A percentile compares a stretch with the other conserved stretches of the same genome.
These are phyloP conservation scores for Lutraria lutraria DNA, from an alignment of 2,888 invertebrate genomes.

Conservation along the genomic window DNA sequence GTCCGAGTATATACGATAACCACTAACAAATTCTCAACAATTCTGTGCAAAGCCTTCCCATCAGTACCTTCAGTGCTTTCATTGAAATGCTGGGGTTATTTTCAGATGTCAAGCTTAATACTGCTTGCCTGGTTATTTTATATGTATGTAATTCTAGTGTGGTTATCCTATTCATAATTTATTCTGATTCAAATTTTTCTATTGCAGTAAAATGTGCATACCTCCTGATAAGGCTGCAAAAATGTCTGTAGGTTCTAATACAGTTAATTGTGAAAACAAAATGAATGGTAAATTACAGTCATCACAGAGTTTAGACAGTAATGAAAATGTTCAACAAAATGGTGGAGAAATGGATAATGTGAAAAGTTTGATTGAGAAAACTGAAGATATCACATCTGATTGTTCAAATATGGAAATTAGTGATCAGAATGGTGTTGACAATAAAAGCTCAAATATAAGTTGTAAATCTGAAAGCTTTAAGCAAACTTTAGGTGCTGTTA, in stretches of 20 bases:
- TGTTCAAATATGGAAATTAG: constrained; percentile 27
- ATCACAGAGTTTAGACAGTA: constrained; percentile 21
- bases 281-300: not conserved
- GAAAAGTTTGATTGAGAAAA: constrained; percentile 20
- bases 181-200: not conserved
- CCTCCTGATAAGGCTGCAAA: constrained; percentile 44
- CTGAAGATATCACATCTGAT: constrained; percentile 30
- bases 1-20: too few relatives aligned
- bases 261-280: not conserved
- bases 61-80: too few relatives aligned
- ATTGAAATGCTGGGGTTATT: too few relatives aligned
- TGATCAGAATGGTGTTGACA: not conserved
- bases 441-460: constrained; percentile 18
- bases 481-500: not conserved
- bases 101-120: too few relatives aligned
- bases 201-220: constrained; percentile 63
- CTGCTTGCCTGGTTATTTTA: too few relatives aligned
- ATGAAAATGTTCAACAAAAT: constrained; percentile 40
- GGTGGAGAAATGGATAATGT: constrained; percentile 15
- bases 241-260: constrained; percentile 9
- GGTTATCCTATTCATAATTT: too few relatives aligned
- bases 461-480: constrained; percentile 6
- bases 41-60: too few relatives aligned
- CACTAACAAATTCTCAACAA: too few relatives aligned
- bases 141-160: too few relatives aligned